These are phyloP conservation scores for Amiota mariae DNA, from an alignment of 2,888 invertebrate species.

Conservation along the genomic window DNA sequence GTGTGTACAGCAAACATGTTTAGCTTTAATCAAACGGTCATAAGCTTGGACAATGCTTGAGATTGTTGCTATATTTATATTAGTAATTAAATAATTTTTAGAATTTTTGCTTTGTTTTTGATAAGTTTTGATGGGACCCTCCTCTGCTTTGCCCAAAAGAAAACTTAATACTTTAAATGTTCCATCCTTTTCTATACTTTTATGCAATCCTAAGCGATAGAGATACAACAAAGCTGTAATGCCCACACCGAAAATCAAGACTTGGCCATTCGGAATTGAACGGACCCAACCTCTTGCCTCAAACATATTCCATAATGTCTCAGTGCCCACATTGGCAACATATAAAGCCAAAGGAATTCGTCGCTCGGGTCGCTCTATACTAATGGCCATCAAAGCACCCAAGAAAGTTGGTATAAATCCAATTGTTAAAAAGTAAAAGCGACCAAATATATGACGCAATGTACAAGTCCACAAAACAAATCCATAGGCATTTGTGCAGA, in stretches of 20 bases:
- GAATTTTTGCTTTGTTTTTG: neutral
- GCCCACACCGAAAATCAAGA: constrained; percentile 78
- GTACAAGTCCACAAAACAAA: constrained; percentile 81
- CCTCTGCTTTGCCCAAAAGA: constrained; percentile 78
- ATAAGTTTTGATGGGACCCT: constrained; percentile 56
- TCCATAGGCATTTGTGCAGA: constrained; percentile 81
- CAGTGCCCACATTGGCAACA: constrained; percentile 86
- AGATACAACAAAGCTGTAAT: constrained; percentile 77
- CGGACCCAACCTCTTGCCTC: constrained; percentile 77
- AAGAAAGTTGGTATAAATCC: constrained; percentile 82
- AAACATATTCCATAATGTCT: constrained; percentile 83
- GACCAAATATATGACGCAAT: constrained; percentile 78
- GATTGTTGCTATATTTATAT: constrained; percentile 44
- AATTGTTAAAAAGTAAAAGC: constrained; percentile 80
- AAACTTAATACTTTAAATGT: constrained; percentile 78
- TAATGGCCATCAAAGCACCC: constrained; percentile 81
- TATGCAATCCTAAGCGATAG: constrained; percentile 76
- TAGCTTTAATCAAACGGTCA: constrained; percentile 62
- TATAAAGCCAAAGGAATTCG: constrained; percentile 84
- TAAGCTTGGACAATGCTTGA: constrained; percentile 55
- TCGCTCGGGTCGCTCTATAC: constrained; percentile 83
- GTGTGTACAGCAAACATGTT: constrained; percentile 77
- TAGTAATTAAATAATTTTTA: neutral
- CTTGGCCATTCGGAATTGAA: constrained; percentile 78
- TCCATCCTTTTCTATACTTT: constrained; percentile 69